Percentiles rank a stretch among this genome's conserved stretches.
Conservation (phyloP, 2,797 vertebrate genomes). For the Aldrovandia affinis region DNA sequence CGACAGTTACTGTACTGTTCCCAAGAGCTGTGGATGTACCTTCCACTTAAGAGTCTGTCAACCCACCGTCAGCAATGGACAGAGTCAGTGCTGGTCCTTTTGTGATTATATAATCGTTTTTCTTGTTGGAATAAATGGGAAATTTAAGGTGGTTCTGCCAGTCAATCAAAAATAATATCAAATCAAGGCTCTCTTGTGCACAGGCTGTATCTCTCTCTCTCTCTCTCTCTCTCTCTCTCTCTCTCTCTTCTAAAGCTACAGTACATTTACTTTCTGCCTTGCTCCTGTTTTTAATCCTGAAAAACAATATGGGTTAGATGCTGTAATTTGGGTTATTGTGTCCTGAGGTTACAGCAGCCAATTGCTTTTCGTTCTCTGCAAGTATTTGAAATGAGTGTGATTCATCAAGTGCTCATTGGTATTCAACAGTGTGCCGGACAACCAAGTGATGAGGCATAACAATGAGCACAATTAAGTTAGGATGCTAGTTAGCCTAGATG, state of each 20-base stretch:
- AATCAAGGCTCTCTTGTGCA: neutral
- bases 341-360: conserved; percentile 60
- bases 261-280: conserved; percentile 20
- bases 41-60: neutral
- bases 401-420: conserved; percentile 66
- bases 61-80: neutral
- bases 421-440: conserved; percentile 62
- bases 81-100: neutral
- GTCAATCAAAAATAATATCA: neutral
- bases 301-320: conserved; percentile 22
- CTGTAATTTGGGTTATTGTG: conserved; percentile 46
- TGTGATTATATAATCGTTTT: neutral
- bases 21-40: no score
- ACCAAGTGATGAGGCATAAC: conserved; percentile 69
- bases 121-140: neutral
- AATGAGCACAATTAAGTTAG: conserved; percentile 69
- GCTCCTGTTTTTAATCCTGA: conserved; percentile 21
- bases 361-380: conserved; percentile 57
- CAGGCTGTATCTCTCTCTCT: neutral
- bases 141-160: neutral
- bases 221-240: neutral
- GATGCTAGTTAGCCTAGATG: no score
- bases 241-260: conserved; percentile 3
- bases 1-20: no score
- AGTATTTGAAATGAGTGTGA: conserved; percentile 59